phyloP scores from a whole-genome alignment of 2,888 invertebrate genomes.

The Stenodera caucasica region DNA sequence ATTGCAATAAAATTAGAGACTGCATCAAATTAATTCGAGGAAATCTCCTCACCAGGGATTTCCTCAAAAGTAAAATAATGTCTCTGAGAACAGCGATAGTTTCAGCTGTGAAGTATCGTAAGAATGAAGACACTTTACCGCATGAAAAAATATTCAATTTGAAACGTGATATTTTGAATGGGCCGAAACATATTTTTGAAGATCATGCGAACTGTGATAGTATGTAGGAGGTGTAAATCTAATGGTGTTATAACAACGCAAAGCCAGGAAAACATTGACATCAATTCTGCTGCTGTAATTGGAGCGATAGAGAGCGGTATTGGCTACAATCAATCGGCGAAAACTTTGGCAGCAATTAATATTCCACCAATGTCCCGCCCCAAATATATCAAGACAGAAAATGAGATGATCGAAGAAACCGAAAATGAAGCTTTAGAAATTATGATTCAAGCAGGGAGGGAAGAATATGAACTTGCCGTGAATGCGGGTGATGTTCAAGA shows the following conservation, averaged over 20 bases:
- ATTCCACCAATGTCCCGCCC: constrained; percentile 12
- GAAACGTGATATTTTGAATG: background rate
- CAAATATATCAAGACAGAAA: background rate
- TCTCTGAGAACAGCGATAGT: background rate
- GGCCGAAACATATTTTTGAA: background rate
- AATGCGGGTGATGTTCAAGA: constrained; percentile 27
- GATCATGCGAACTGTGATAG: no score
- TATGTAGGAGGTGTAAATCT: no score
- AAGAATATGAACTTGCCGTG: constrained; percentile 22
- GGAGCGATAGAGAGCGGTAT: background rate
- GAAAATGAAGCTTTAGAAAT: constrained; percentile 9
- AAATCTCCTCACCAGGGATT: background rate
- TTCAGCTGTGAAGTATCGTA: background rate
- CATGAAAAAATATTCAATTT: background rate
- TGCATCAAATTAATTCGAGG: background rate
- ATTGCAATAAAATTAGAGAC: constrained; percentile 11
- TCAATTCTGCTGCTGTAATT: no score
- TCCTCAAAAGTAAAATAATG: background rate
- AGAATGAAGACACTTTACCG: background rate
- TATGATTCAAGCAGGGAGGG: constrained; percentile 13
- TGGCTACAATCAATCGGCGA: background rate
- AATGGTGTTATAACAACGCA: no score
- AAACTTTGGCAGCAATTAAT: constrained; percentile 9
- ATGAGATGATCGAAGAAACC: constrained; percentile 2
- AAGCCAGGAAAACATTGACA: no score